Base-by-base conservation (phyloP, 1,140 invertebrate species). In the Thereuonema tuberculata region DNA sequence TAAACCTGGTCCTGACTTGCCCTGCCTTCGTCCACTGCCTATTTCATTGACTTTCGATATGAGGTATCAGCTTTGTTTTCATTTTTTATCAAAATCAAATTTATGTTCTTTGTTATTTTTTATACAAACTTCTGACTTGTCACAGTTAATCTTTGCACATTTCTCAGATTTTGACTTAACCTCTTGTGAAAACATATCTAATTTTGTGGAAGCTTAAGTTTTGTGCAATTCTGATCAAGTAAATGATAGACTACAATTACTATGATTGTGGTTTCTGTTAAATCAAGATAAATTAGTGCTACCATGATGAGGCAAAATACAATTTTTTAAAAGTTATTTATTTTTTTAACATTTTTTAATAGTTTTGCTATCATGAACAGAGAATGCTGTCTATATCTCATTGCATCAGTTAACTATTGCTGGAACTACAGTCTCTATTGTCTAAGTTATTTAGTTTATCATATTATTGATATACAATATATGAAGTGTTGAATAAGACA, bases 11-110 rank as follows among this genome's bases (percentile, higher is more conserved):
- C 53, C 31, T 52, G 54, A 23, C 21, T 25, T 24, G 53, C 56
- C 43, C 37, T 28, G 56, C 0, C 56, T 80, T 1, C 71, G 72
- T 61, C 84, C 88, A 0, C 72, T 95, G 43, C 89, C 92, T 0
- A 84, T 87, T 63, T 91, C 87, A 15, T 74, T 96, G 17, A 83
- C 86, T 17, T 89, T 89, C 73, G 93, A 96, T 75, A 89, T 96
- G 75, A 85, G 82, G 86, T 89, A 71, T 20, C 37, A 43, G 37
- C 37, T 12, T 43, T 43, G 9, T 9, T 12, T 12, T 12, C n/a
- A 12, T 12, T 43, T 43, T 43, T 43, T 43, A 43, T 12, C 37
- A 43, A 43, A 12, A n/a, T 12, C 37, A 43, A n/a, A 43, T 12
- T 12, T 43, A 43, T 12, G n/a, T 43, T 12, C 9, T n/a, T 43